Percentiles rank a stretch among this genome's conserved stretches.
These are phyloP conservation scores for Uria aalge DNA, from an alignment of 2,113 vertebrate genomes.

Conservation along the genomic window DNA sequence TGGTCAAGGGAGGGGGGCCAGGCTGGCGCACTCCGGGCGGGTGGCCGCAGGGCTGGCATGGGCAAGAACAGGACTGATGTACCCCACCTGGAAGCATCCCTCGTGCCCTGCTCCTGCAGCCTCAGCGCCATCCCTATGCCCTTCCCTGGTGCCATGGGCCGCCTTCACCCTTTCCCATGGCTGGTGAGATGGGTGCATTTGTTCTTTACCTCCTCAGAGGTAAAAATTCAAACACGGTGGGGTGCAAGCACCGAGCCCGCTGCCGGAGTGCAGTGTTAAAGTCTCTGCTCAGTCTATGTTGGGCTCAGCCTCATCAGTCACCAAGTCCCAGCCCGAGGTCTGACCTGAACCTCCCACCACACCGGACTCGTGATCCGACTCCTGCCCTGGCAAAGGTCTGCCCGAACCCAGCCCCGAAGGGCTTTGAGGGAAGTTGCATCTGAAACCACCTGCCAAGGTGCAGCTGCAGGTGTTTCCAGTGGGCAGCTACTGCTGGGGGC, in stretches of 20 bases:
- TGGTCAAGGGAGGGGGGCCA: not conserved
- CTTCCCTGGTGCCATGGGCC: fast-evolving
- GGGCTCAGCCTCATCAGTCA: not conserved
- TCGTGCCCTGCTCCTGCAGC: not conserved
- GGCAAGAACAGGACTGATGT: fast-evolving
- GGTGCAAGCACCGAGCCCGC: not conserved
- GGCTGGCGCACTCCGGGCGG: fast-evolving
- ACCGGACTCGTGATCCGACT: fast-evolving
- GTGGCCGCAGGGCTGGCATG: not conserved
- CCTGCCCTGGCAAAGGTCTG: not conserved
- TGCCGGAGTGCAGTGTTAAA: fast-evolving
- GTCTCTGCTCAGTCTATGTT: not conserved
- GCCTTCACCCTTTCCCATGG: not conserved
- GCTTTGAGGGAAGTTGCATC: not conserved
- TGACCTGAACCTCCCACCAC: not conserved
- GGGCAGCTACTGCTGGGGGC: not conserved
- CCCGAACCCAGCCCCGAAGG: not conserved
- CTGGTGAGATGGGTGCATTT: fast-evolving
- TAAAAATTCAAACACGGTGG: fast-evolving
- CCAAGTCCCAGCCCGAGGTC: not conserved
- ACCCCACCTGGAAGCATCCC: not conserved
- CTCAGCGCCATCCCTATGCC: fast-evolving
- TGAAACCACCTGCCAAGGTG: not conserved
- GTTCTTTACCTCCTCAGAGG: not conserved
- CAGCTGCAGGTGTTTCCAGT: not conserved